Base-by-base conservation (phyloP, 1,140 invertebrate species). In the Phymastichus coffea region DNA sequence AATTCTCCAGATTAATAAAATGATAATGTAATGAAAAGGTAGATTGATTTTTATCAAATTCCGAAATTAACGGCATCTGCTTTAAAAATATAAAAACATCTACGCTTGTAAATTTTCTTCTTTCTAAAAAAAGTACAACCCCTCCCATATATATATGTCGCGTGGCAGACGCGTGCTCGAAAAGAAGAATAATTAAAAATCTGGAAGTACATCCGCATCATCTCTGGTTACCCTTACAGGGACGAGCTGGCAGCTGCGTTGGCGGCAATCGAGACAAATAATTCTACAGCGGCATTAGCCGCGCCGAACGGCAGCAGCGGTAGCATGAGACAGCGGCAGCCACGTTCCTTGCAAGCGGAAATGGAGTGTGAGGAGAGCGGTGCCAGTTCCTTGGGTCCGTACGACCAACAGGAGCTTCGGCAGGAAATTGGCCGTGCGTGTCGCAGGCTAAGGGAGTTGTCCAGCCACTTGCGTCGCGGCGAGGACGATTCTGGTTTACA, bases 311-410 rank as follows among this genome's bases (percentile, higher is more conserved):
- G 38, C 15, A 17, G 52, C 47, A 61, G 63, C 58, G 61, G 54
- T n/a, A 40, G 38, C 38, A 17, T 9, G 4, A 71, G 74, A 68
- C 77, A 75, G 12, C 47, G 10, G 38, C 74, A 73, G 44, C 76
- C 77, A n/a, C 74, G 84, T 55, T 89, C 88, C 25, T 77, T 90
- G 55, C 86, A 88, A 65, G 87, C 87, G 61, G 88, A 90, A 81
- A 87, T 91, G 87, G 88, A 90, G 69, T 83, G 87, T 52, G 86
- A 87, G 61, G 84, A 86, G 61, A 81, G 80, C 49, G 73, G 79
- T 48, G 73, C 70, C 61, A 73, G 71, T 55, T 81, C 81, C 46
- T 57, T 37, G 61, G 77, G 80, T 23, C 84, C 23, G 1, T 46
- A 63, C 6, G 25, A 41, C 38, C 64, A 86, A 57, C 84, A 88